Base-by-base conservation (phyloP, 2,113 vertebrate species). In the Phaethornis superciliosus region DNA sequence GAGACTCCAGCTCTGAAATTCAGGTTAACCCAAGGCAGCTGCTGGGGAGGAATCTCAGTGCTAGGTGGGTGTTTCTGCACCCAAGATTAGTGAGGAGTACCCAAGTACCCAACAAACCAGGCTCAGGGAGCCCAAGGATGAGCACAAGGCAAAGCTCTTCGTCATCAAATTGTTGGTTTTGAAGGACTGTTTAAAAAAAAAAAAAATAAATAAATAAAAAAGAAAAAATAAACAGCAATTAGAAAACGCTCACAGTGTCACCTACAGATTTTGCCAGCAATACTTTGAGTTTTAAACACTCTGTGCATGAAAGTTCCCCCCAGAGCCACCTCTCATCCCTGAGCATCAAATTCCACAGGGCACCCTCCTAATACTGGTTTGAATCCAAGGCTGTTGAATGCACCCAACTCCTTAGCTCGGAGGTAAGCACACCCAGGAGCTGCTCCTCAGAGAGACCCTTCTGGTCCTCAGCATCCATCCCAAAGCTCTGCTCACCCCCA, bases 301-400 rank as follows among this genome's bases (percentile, higher is more conserved):
- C 4, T 2, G 1, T 40, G 44, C 68, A 20, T 20, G 71, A 91
- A 94, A 92, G 51, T 93, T 96, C 89, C 71, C 71, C 81, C 71
- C 51, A 26, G 63, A 52, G 85, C 67, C 85, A 67, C 22, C 80
- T 87, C 78, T 56, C 54, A 30, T 88, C 75, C 71, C 77, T 93
- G 84, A n/a, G 47, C 93, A 96, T 74, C 96, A 81, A 5, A 70
- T 89, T 88, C 96, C 63, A 67, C 18, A 37, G 74, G 54, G 75
- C 80, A 62, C 77, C 64, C 37, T 55, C 77, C 65, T 91, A 84
- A 94, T 70, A 70, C 10, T 1, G 54, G 59, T 84, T 58, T 54
- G 63, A 65, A 56, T 78, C 49, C 24, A 4, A 16, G 23, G n/a
- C 37, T 74, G 35, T 13, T 58, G 72, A 82, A 80, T 10, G 15